Evolutionary conservation across 2,113 vertebrate genomes (phyloP).

Genomic region (Stercorarius parasiticus): DNA sequence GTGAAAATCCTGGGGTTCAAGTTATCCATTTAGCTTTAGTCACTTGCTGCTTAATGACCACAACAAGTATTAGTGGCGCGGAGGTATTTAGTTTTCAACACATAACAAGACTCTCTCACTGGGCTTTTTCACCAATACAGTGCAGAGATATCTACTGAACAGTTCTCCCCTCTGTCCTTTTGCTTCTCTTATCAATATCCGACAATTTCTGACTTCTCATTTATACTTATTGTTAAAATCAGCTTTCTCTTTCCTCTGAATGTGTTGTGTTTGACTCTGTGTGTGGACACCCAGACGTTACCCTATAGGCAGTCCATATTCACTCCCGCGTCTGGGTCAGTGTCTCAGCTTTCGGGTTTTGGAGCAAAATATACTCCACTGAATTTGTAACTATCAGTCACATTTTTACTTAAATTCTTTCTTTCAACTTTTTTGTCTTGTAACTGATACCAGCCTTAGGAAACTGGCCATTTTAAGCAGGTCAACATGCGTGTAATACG

Average conservation of each 20-base stretch:
- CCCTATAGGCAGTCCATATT: neutral
- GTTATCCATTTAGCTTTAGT: conserved; percentile 36
- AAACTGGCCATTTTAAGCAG: neutral
- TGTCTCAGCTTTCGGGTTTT: neutral
- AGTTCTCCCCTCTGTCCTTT: neutral
- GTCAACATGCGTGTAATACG: fast-evolving
- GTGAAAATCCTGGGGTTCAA: conserved; percentile 29
- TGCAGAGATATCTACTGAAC: neutral
- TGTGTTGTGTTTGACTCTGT: neutral
- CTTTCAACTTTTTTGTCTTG: neutral
- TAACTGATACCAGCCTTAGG: neutral
- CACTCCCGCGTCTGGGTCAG: neutral
- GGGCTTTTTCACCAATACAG: neutral
- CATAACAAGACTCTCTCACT: neutral
- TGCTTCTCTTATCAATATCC: neutral
- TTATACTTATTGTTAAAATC: neutral
- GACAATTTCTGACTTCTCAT: neutral
- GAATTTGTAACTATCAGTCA: neutral
- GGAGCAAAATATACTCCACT: neutral
- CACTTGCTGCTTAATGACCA: conserved; percentile 39
- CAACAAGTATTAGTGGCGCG: neutral
- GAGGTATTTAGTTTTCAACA: conserved; percentile 38
- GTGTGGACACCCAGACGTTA: neutral
- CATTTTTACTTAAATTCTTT: neutral
- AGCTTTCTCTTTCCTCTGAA: neutral